Percentiles rank a stretch among this genome's conserved stretches.
phyloP scores from a whole-genome alignment of 2,113 vertebrate genomes.

The Cnemophilus loriae region DNA sequence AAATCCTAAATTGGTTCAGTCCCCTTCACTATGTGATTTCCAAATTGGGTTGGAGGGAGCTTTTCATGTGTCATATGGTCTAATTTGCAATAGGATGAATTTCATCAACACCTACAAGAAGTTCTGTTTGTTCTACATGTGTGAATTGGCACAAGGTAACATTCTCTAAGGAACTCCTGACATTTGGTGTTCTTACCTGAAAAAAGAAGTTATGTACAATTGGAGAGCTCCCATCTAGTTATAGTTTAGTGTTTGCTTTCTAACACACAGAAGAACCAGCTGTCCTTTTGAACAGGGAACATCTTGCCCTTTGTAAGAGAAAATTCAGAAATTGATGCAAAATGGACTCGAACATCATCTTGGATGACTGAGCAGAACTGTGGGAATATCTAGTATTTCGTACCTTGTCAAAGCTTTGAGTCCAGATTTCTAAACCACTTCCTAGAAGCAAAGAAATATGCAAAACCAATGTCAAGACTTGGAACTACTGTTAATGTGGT shows the following conservation, averaged over 20 bases:
- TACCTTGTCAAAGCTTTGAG: background rate
- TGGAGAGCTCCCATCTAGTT: background rate
- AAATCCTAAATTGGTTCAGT: background rate
- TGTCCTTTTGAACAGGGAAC: background rate
- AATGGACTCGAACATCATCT: background rate
- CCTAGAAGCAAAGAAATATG: background rate
- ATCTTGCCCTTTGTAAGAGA: background rate
- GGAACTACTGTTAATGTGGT: background rate
- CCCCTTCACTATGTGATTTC: background rate
- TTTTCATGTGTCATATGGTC: background rate
- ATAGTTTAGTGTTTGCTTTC: background rate
- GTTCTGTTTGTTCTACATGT: background rate
- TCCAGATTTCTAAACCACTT: background rate
- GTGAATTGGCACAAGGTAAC: background rate
- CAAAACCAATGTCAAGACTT: background rate
- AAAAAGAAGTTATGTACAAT: background rate
- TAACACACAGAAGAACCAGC: background rate
- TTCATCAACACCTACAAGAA: background rate
- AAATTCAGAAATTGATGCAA: background rate
- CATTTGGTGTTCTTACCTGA: background rate
- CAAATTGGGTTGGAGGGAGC: background rate
- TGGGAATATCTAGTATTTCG: background rate
- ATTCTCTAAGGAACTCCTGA: background rate
- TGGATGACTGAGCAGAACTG: background rate
- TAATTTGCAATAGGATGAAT: background rate